phyloP scores from a whole-genome alignment of 64 coral and sea anemone species.

The Trachythela sp. region DNA sequence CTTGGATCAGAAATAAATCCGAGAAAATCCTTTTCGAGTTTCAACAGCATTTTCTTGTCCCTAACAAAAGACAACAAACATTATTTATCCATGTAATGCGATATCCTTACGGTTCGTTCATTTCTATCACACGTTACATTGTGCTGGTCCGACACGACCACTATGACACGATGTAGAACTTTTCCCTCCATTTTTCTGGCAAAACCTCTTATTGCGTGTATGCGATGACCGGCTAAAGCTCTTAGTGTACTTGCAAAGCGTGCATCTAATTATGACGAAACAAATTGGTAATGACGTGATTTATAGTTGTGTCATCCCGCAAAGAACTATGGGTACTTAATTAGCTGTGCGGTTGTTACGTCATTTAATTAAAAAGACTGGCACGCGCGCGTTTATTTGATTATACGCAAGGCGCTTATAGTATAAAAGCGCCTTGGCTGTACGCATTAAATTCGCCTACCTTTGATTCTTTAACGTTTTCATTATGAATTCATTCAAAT shows the following conservation, averaged over 20 bases:
- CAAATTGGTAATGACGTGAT: background rate
- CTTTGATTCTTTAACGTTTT: constrained; percentile 93
- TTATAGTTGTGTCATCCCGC: background rate
- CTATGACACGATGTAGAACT: no score
- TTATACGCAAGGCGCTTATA: no score
- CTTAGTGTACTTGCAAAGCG: background rate
- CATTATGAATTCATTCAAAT: constrained; percentile 99
- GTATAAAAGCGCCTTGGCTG: no score
- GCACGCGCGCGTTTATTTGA: background rate
- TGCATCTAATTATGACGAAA: background rate
- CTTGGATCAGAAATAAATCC: constrained; percentile 81
- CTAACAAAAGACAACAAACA: constrained; percentile 19
- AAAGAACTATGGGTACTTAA: background rate
- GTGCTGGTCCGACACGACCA: no score
- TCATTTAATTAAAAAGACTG: background rate
- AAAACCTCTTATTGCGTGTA: no score
- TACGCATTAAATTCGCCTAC: constrained; percentile 40
- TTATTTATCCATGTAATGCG: no score
- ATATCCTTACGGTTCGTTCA: no score
- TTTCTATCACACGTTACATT: no score
- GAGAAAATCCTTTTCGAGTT: constrained; percentile 90
- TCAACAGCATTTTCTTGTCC: constrained; percentile 88
- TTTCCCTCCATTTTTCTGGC: no score
- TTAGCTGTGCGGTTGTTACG: background rate
- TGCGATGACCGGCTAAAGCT: background rate